Evolutionary conservation across 2,797 vertebrate species (phyloP).

Genomic region (Oreonectes daqikongensis): DNA sequence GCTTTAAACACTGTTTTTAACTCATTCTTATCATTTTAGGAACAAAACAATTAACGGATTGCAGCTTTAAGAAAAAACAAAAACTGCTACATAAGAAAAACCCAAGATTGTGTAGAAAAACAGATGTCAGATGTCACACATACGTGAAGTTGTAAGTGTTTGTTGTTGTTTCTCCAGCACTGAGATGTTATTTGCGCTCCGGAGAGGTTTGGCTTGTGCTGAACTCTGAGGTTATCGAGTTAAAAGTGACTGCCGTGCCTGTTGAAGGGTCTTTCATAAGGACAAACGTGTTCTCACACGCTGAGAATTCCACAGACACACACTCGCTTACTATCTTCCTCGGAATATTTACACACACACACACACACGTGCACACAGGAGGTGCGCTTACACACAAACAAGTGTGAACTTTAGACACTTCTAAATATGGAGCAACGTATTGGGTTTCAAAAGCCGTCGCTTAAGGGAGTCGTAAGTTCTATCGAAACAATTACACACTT

Average conservation of each 20-base stretch:
- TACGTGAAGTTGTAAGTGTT: background rate
- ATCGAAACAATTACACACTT: constrained; percentile 11
- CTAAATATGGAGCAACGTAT: constrained; percentile 23
- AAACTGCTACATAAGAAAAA: too few species aligned
- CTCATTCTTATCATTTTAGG: too few species aligned
- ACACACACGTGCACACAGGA: background rate
- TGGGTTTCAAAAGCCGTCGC: background rate
- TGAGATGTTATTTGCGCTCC: background rate
- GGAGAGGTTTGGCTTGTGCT: constrained; percentile 2
- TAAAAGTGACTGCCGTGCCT: constrained; percentile 56
- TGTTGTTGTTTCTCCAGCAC: background rate
- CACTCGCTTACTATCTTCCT: constrained; percentile 1
- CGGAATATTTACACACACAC: constrained; percentile 20
- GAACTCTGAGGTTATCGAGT: constrained; percentile 3
- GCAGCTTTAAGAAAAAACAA: too few species aligned
- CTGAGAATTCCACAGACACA: constrained; percentile 71
- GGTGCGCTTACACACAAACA: constrained; percentile 17
- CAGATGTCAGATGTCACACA: background rate
- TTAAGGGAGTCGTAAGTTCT: background rate
- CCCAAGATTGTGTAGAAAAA: background rate
- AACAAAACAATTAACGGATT: too few species aligned
- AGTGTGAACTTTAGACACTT: constrained; percentile 36
- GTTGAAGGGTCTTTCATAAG: constrained; percentile 81
- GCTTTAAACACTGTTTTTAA: too few species aligned
- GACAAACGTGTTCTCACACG: constrained; percentile 76